These are phyloP conservation scores for Noctilio leporinus DNA, from an alignment of 2,113 vertebrate genomes.

Conservation along the genomic window DNA sequence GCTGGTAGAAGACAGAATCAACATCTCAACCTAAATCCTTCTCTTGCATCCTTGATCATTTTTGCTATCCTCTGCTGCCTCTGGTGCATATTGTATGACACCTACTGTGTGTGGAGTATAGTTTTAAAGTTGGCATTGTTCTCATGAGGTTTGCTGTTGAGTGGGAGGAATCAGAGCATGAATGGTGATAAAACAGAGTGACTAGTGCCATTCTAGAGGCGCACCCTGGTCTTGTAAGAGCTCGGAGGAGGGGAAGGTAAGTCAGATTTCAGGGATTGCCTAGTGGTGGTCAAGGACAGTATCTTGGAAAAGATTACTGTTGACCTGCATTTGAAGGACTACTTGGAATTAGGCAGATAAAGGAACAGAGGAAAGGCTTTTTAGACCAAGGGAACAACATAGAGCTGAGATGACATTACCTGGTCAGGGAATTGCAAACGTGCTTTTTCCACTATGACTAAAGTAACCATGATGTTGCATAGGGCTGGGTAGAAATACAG, in stretches of 20 bases:
- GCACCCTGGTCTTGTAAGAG: too few relatives aligned
- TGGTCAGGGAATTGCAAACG: not conserved
- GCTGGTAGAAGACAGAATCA: not conserved
- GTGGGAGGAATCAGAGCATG: not conserved
- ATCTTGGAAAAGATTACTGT: not conserved
- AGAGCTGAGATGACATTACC: not conserved
- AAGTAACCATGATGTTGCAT: not conserved
- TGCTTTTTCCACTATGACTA: not conserved
- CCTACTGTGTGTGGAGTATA: too few relatives aligned
- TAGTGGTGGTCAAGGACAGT: not conserved
- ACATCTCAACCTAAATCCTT: not conserved
- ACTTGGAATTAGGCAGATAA: not conserved
- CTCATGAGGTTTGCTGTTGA: not conserved
- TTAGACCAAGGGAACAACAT: not conserved
- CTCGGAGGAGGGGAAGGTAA: not conserved
- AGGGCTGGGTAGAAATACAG: not conserved
- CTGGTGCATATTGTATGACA: not conserved
- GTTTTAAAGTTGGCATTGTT: not conserved
- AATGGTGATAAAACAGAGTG: not conserved
- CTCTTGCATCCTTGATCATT: not conserved
- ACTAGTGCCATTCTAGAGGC: not conserved
- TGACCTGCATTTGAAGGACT: not conserved
- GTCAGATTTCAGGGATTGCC: not conserved
- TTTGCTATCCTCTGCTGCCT: not conserved
- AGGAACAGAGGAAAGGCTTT: not conserved